Evolutionary conservation across 2,113 vertebrate species (phyloP), one percentile per base, ranked within the genome.

Genomic region (Thamnophis sirtalis): DNA sequence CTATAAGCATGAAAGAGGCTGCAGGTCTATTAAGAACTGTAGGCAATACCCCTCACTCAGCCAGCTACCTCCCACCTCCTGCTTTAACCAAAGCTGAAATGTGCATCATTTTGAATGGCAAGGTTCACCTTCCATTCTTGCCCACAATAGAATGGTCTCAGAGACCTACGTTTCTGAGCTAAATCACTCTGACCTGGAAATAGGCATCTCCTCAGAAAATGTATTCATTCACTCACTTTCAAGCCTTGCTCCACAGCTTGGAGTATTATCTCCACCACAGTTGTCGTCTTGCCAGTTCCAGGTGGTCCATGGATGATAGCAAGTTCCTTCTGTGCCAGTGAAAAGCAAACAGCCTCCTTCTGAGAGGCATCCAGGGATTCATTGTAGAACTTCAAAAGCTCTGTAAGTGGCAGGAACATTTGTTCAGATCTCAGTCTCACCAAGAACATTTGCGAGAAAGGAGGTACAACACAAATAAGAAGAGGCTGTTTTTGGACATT

Each of bases 221-320:
- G 68, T 80, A 90, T 28, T 93, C 88, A 0, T 17, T 15, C 19
- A n/a, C 96, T 92, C 95, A 99, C 99, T 97, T 99, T 99, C 53
- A 98, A 96, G 91, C 98, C 98, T 94, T 97, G 98, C 93, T 98
- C 98, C 63, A 99, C 98, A 3, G 98, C 98, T 92, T 99, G 99
- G 54, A 99, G 96, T 92, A 99, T 98, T 86, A 99, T 97, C 94
- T 99, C 99, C 5, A 99, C 98, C 90, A 99, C 97, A 0, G 99
- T 99, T 0, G 99, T 99, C 73, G 99, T 99, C 94, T 99, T 99
- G 19, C 99, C 99, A 0, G 99, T 99, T 86, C 99, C 99, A 0
- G 99, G 99, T 0, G 99, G 99, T 1, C 99, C 99, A 0, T 99
- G 99, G 96, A 99, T 95, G 91, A 99, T 98, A 91, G 99, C 99